Evolutionary conservation across 2,797 vertebrate genomes (phyloP), one percentile per base, ranked within the genome.

Genomic region (Capromys pilorides): DNA sequence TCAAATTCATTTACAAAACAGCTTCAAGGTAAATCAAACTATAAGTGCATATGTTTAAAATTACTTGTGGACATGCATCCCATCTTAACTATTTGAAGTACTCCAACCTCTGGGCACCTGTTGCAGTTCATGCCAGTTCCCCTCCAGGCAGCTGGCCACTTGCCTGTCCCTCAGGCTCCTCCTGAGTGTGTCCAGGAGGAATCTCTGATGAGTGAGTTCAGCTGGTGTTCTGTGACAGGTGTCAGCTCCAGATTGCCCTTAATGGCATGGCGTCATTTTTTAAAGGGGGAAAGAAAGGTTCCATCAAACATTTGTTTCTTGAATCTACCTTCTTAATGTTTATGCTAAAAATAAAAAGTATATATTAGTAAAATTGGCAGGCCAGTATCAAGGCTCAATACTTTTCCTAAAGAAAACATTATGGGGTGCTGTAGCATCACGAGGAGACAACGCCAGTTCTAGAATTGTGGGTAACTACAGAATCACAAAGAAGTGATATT

Each of bases 71-170:
- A 36, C 71, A 80, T 41, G 36, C 14, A 82, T 91, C 73, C 62
- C 67, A 31, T 90, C 71, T 97, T 92, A 95, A 95, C 86, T 95
- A 96, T 96, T 91, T 96, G 88, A 95, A 96, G 57, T 51, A 93
- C 93, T 94, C 49, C 36, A 67, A 31, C 67, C 83, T 85, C 54
- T 80, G 81, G 71, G 66, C 96, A 97, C 96, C 90, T 97, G 96
- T 95, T 97, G 73, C 75, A 94, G 31, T 93, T 59, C 61, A n/a
- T 95, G 90, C 69, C n/a, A 75, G 71, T 94, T 88, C 49, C 86
- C 90, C 85, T 62, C 71, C 31, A 77, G 88, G 91, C 95, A 97
- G 95, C 94, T 97, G 96, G 92, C 90, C 28, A 3, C 88, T 84
- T 24, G 73, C 91, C 78, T 90, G 71, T 87, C 89, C 88, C 69